Percentiles rank a stretch among this genome's conserved stretches.
phyloP scores from a whole-genome alignment of 2,797 vertebrate species.

The Pelodytes ibericus region DNA sequence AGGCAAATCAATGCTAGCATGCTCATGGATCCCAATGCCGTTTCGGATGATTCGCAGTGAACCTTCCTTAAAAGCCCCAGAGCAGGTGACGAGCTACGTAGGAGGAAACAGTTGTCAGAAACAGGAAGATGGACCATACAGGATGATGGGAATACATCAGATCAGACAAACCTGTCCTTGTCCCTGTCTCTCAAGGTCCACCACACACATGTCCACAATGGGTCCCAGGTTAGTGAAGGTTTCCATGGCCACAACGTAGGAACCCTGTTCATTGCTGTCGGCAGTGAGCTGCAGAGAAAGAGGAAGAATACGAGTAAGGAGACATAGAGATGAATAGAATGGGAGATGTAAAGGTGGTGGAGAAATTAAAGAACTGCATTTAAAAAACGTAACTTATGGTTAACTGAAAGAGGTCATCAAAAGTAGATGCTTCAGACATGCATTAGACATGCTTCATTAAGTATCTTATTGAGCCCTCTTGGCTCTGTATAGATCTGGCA shows the following conservation, averaged over 20 bases:
- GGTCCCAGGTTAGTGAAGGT: slow-evolving; percentile 98
- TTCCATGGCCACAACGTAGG: slow-evolving; percentile 96
- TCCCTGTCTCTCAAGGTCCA: slow-evolving; percentile 95
- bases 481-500: too few relatives aligned
- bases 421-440: too few relatives aligned
- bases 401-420: too few relatives aligned
- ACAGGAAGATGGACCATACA: background rate
- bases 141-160: background rate
- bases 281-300: slow-evolving; percentile 84
- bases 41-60: slow-evolving; percentile 96
- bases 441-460: too few relatives aligned
- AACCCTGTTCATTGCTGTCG: slow-evolving; percentile 98
- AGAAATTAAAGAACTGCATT: too few relatives aligned
- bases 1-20: slow-evolving; percentile 96
- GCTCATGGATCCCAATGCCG: slow-evolving; percentile 96
- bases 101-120: slow-evolving; percentile 37
- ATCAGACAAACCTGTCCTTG: slow-evolving; percentile 88
- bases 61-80: slow-evolving; percentile 96
- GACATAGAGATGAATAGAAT: too few relatives aligned
- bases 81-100: slow-evolving; percentile 93
- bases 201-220: slow-evolving; percentile 98
- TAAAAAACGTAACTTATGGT: too few relatives aligned
- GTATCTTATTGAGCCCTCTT: too few relatives aligned
- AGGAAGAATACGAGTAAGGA: too few relatives aligned
- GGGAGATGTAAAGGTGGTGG: background rate